Evolutionary conservation across 2,113 vertebrate genomes (phyloP).

Genomic region (Hassar affinis): DNA sequence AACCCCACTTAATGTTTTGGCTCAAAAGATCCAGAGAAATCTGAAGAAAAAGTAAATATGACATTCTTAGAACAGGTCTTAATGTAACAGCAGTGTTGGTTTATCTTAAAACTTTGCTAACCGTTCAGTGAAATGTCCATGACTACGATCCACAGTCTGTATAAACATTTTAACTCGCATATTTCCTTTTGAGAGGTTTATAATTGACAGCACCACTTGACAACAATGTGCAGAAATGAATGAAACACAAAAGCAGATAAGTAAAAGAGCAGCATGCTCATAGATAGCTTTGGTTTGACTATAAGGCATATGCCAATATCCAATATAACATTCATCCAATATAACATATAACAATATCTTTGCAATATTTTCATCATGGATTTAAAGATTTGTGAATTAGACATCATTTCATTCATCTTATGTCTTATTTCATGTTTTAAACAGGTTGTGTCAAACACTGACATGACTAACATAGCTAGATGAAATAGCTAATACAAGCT

Average conservation of each 20-base stretch:
- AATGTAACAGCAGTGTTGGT: neutral
- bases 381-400: neutral
- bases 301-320: neutral
- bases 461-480: neutral
- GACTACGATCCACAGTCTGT: neutral
- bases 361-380: neutral
- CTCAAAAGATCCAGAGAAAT: neutral
- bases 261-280: neutral
- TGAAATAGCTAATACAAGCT: neutral
- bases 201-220: too few relatives aligned
- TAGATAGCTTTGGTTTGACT: slow-evolving; percentile 21
- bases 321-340: too few relatives aligned
- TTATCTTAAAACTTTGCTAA: neutral
- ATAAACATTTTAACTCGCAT: neutral
- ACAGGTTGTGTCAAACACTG: neutral
- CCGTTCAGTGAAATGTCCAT: neutral
- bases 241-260: neutral
- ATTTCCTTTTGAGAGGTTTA: neutral
- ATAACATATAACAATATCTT: too few relatives aligned
- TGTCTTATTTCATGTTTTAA: neutral
- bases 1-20: neutral
- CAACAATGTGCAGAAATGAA: neutral
- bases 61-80: neutral
- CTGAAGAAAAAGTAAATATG: neutral
- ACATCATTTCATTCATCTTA: neutral